Evolutionary conservation across 2,797 vertebrate species (phyloP), one percentile per base, ranked within the genome.

Genomic region (Erithacus rubecula): DNA sequence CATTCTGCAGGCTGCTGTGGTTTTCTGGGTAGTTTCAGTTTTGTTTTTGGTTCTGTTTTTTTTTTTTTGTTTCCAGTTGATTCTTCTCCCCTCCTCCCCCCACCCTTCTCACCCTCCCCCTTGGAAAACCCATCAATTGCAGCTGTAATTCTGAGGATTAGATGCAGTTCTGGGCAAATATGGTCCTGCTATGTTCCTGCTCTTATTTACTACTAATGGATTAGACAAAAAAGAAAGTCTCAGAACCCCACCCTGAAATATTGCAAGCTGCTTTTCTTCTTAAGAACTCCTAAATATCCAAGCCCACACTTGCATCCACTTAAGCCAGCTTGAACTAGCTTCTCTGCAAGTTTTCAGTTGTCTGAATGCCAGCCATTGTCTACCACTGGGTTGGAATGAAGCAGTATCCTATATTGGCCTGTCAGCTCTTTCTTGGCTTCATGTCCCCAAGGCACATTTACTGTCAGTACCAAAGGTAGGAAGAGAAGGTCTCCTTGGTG

Each of bases 341-440:
- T 94, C 82, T 76, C 72, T 78, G 79, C 79, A 84, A 87, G 65
- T 78, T 93, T 81, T 89, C 37, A 62, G 49, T 76, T 49, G 1
- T 89, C 91, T 74, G 74, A 89, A 65, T 83, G 93, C 78, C 93
- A 91, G 32, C 60, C 56, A 94, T 96, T 96, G 93, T 97, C 80
- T 92, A 21, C 56, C 32, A 43, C 27, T 41, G 65, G 81, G 24
- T 89, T 74, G 74, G 76, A 70, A 70, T 16, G 55, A 70, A 84
- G n/a, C 29, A 36, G 41, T 80, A 65, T 90, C 72, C 14, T 65
- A 11, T 29, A 13, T 23, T 39, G 60, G 62, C 65, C 37, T 80
- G 37, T 88, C 88, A 83, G 59, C 46, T 51, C 5, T 6, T 63
- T 64, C 32, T 55, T 82, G 72, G 44, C 41, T 22, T 62, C 5